phyloP scores from a whole-genome alignment of 92 coral and sea anemone genomes.

The Epizoanthus stellaris region DNA sequence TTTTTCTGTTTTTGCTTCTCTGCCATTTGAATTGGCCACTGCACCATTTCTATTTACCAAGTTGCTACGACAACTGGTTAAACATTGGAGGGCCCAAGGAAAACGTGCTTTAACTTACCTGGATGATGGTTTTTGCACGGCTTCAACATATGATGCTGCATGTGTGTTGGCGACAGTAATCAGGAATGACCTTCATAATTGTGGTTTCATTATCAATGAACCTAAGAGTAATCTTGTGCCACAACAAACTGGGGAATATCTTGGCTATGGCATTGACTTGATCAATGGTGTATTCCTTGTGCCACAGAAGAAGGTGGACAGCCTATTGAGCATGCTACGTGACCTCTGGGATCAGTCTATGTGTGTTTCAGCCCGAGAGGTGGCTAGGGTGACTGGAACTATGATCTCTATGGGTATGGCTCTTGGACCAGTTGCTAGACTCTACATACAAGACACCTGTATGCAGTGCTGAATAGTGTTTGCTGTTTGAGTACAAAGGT shows the following conservation, averaged over 20 bases:
- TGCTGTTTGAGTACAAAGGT: slow-evolving; percentile 37
- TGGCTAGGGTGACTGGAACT: slow-evolving; percentile 62
- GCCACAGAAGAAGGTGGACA: slow-evolving; percentile 26
- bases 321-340: slow-evolving; percentile 13
- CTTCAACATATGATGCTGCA: slow-evolving; percentile 50
- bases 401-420: slow-evolving; percentile 68
- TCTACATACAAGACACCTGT: slow-evolving; percentile 61
- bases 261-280: slow-evolving; percentile 56
- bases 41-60: slow-evolving; percentile 34
- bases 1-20: slow-evolving; percentile 34
- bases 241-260: slow-evolving; percentile 54
- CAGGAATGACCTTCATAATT: slow-evolving; percentile 35
- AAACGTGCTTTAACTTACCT: slow-evolving; percentile 51
- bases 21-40: slow-evolving; percentile 29
- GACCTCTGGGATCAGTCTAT: not conserved
- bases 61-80: slow-evolving; percentile 16
- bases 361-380: slow-evolving; percentile 32
- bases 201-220: slow-evolving; percentile 48
- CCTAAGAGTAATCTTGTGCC: slow-evolving; percentile 60
- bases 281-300: slow-evolving; percentile 32
- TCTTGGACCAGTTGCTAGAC: slow-evolving; percentile 68
- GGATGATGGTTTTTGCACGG: slow-evolving; percentile 66
- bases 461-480: slow-evolving; percentile 47
- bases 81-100: slow-evolving; percentile 46
- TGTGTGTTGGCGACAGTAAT: slow-evolving; percentile 27